These are phyloP conservation scores for Calyptomena viridis DNA, from an alignment of 2,113 vertebrate species.

Conservation along the genomic window DNA sequence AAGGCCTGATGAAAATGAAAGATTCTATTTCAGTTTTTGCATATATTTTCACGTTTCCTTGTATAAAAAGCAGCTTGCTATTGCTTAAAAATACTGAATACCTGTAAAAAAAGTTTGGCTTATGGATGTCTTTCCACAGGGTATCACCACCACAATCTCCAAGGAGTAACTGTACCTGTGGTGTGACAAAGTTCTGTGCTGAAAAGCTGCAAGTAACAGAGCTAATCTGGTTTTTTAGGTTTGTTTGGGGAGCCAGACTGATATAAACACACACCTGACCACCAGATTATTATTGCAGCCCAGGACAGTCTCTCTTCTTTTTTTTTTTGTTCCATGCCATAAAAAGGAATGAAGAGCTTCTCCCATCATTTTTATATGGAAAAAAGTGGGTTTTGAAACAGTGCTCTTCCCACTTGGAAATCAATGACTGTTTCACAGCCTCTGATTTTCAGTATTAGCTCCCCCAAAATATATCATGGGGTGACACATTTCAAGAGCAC, in stretches of 20 bases:
- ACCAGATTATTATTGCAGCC: not conserved
- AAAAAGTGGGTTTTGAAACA: not conserved
- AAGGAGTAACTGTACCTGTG: not conserved
- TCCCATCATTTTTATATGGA: not conserved
- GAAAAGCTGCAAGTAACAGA: not conserved
- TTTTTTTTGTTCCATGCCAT: not conserved
- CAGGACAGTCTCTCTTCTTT: too few relatives aligned
- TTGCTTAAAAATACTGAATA: not conserved
- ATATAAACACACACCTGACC: rapidly evolving
- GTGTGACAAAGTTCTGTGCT: rapidly evolving
- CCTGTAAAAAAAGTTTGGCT: not conserved
- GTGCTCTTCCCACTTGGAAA: not conserved
- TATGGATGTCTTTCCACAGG: not conserved
- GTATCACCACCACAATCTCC: not conserved
- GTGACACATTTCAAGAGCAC: not conserved
- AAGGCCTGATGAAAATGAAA: not conserved
- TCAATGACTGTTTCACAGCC: not conserved
- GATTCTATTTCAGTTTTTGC: not conserved
- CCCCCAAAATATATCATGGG: not conserved
- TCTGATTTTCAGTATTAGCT: not conserved
- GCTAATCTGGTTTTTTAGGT: not conserved
- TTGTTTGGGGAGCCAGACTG: not conserved
- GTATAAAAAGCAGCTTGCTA: not conserved
- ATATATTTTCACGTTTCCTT: not conserved
- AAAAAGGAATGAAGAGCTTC: not conserved